Evolutionary conservation across 2,797 vertebrate species (phyloP).

Genomic region (Fundulus diaphanus): DNA sequence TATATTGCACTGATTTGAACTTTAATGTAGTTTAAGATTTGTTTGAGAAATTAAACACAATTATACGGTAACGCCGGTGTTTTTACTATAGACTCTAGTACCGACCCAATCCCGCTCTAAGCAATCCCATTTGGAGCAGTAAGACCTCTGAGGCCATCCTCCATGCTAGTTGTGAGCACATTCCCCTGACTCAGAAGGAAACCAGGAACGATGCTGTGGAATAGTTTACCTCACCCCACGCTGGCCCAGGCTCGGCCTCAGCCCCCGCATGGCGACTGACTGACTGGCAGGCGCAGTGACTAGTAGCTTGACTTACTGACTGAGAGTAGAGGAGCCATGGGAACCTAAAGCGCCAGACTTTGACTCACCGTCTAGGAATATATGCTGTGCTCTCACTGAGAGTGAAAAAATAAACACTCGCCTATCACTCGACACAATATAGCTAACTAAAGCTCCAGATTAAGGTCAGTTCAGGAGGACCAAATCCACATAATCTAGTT

Average conservation of each 20-base stretch:
- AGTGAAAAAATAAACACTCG: slow-evolving; percentile 27
- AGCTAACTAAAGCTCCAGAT: slow-evolving; percentile 25
- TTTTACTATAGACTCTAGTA: background rate
- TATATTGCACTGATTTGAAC: too few species aligned
- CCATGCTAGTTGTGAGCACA: slow-evolving; percentile 42
- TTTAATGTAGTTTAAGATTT: too few species aligned
- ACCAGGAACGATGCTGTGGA: slow-evolving; percentile 66
- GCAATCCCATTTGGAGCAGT: slow-evolving; percentile 13
- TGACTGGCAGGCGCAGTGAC: slow-evolving; percentile 44
- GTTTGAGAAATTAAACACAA: background rate
- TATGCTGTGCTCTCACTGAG: slow-evolving; percentile 48
- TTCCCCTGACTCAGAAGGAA: slow-evolving; percentile 73
- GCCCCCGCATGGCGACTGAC: slow-evolving; percentile 64
- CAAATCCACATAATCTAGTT: slow-evolving; percentile 7
- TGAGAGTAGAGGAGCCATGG: slow-evolving; percentile 60
- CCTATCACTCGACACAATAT: background rate
- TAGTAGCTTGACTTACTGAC: slow-evolving; percentile 58
- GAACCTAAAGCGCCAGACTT: slow-evolving; percentile 64
- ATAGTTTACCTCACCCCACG: slow-evolving; percentile 72
- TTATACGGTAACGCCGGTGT: background rate
- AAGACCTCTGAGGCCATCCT: slow-evolving; percentile 32
- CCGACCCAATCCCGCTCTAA: background rate
- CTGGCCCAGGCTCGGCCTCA: slow-evolving; percentile 51
- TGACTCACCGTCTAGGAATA: slow-evolving; percentile 78
- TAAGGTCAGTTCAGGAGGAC: slow-evolving; percentile 15